Conservation (phyloP, 2,888 invertebrate species). For the Noctua janthina region DNA sequence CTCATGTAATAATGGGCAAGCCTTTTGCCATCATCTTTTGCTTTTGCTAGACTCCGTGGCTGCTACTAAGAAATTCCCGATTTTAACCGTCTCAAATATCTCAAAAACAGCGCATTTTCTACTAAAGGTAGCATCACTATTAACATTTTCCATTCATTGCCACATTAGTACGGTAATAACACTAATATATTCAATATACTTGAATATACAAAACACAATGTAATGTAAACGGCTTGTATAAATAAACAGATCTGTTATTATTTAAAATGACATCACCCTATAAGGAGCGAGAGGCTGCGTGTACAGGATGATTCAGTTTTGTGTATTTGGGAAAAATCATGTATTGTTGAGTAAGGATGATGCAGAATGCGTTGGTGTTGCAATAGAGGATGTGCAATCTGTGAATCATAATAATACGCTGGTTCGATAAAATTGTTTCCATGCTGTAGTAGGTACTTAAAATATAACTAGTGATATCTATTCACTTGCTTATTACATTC, state of each 20-base stretch:
- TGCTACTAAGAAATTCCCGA: too few relatives aligned
- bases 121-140: background rate
- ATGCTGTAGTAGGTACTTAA: background rate
- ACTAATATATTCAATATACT: slow-evolving; percentile 53
- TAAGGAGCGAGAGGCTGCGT: slow-evolving; percentile 61
- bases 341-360: slow-evolving; percentile 24
- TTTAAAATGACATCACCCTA: slow-evolving; percentile 71
- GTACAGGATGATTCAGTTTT: slow-evolving; percentile 59
- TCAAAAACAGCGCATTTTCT: background rate
- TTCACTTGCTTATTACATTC: background rate
- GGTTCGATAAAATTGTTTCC: background rate
- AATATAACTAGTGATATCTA: background rate
- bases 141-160: slow-evolving; percentile 25
- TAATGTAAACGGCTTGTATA: slow-evolving; percentile 62
- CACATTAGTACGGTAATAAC: slow-evolving; percentile 47
- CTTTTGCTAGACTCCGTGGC: background rate
- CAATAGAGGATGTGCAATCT: slow-evolving; percentile 5
- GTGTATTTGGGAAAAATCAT: slow-evolving; percentile 38
- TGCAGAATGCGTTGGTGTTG: slow-evolving; percentile 31
- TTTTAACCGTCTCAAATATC: background rate
- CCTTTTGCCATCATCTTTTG: background rate
- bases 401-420: slow-evolving; percentile 36
- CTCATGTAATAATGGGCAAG: background rate
- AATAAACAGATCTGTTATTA: slow-evolving; percentile 73
- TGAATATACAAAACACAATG: slow-evolving; percentile 52